Conservation (phyloP, 2,113 vertebrate species). For the Heptranchias perlo region DNA sequence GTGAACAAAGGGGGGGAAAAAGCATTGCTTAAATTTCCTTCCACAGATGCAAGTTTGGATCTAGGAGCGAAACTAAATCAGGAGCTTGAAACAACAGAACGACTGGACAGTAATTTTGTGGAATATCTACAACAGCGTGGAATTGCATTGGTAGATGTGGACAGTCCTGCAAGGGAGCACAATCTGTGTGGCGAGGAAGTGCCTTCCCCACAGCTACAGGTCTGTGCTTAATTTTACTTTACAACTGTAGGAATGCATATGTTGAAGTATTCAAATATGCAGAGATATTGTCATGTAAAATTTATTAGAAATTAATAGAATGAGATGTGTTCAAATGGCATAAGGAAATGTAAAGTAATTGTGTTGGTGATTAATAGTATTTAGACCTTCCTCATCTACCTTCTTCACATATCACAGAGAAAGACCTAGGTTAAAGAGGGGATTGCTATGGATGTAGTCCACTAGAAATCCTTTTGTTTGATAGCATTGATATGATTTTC, state of each 20-base stretch:
- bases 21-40: not conserved
- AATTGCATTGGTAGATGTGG: slow-evolving; percentile 54
- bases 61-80: slow-evolving; percentile 58
- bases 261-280: not conserved
- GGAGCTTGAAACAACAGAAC: slow-evolving; percentile 54
- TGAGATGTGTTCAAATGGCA: too few species aligned
- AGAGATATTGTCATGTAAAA: not conserved
- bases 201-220: slow-evolving; percentile 75
- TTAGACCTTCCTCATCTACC: too few species aligned
- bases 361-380: too few species aligned
- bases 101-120: slow-evolving; percentile 56
- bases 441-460: not conserved
- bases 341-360: too few species aligned
- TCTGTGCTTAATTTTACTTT: slow-evolving; percentile 42
- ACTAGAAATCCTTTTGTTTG: not conserved
- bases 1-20: not conserved
- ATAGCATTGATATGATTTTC: not conserved
- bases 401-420: too few species aligned
- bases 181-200: slow-evolving; percentile 62
- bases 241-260: not conserved
- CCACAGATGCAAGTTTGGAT: slow-evolving; percentile 62
- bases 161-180: slow-evolving; percentile 57
- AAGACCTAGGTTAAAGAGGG: too few species aligned
- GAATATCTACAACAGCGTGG: slow-evolving; percentile 57
- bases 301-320: not conserved